Conservation (phyloP, 2,113 vertebrate species). For the Acrocephalus kingi region DNA sequence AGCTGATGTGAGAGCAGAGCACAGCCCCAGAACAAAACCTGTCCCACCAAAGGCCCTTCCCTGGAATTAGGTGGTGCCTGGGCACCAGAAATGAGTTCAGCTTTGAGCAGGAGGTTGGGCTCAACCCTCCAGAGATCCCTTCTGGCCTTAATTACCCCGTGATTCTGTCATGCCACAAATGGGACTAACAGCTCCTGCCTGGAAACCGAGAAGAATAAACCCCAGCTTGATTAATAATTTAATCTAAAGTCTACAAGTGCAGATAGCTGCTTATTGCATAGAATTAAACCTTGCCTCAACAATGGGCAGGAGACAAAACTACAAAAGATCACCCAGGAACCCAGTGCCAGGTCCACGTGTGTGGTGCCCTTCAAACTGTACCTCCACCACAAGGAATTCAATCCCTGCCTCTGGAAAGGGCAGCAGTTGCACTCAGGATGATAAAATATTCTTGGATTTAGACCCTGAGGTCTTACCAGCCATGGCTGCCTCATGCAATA, state of each 20-base stretch:
- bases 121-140: not conserved
- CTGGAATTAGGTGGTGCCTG: not conserved
- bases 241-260: not conserved
- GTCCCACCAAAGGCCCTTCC: not conserved
- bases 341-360: not conserved
- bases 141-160: not conserved
- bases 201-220: not conserved
- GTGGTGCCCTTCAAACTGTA: not conserved
- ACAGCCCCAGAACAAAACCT: rapidly evolving
- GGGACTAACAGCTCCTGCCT: not conserved
- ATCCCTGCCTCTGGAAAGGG: not conserved
- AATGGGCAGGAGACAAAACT: not conserved
- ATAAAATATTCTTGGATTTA: slow-evolving; percentile 10
- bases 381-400: not conserved
- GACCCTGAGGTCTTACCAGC: not conserved
- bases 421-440: not conserved
- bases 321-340: rapidly evolving
- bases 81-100: not conserved
- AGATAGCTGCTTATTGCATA: not conserved
- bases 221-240: not conserved
- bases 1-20: not conserved
- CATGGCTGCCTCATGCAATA: not conserved
- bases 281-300: not conserved
- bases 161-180: not conserved
- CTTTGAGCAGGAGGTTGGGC: not conserved